Evolutionary conservation across 2,797 vertebrate species (phyloP), one percentile per base, ranked within the genome.

Genomic region (Aulostomus chinensis): DNA sequence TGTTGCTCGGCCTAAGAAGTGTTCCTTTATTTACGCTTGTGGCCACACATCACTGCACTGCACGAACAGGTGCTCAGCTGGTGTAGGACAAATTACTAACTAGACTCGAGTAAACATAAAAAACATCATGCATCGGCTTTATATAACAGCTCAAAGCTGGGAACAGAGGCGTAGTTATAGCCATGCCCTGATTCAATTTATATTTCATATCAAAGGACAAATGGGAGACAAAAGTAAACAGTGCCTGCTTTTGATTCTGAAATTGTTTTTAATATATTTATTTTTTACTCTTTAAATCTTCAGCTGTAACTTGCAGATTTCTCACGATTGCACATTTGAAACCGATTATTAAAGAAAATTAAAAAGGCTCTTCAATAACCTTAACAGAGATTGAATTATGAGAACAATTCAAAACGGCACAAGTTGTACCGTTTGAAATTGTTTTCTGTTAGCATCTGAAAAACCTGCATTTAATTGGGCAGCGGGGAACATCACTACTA

Each of bases 11-110:
- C 41, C 42, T 45, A 25, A 40, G 63, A 74, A 51, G 61, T 48
- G 61, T 50, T 65, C 33, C 6, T 68, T 57, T 73, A 64, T 78
- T 75, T 66, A 58, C 10, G 58, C 73, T 64, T 21, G 53, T 45
- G 42, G 78, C 43, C 5, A 16, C 20, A 40, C 18, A 45, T 67
- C 71, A 71, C 59, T 39, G 1, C 68, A 57, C 3, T 20, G 58
- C 36, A 26, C 2, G 31, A 71, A 62, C 71, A 74, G 64, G 74
- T 68, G 63, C 59, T 66, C 65, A 52, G 66, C 61, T 49, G 28
- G 61, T 54, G 66, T 39, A 32, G 38, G 58, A 58, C 53, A 69
- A 73, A 76, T 61, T 39, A 68, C 14, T 21, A 54, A 55, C 30
- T 26, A 33, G 35, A 24, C 60, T 58, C 30, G 8, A 6, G n/a